Percentiles rank a stretch among this genome's conserved stretches.
These are phyloP conservation scores for Ginglymostoma cirratum DNA, from an alignment of 2,113 vertebrate species.

Conservation along the genomic window DNA sequence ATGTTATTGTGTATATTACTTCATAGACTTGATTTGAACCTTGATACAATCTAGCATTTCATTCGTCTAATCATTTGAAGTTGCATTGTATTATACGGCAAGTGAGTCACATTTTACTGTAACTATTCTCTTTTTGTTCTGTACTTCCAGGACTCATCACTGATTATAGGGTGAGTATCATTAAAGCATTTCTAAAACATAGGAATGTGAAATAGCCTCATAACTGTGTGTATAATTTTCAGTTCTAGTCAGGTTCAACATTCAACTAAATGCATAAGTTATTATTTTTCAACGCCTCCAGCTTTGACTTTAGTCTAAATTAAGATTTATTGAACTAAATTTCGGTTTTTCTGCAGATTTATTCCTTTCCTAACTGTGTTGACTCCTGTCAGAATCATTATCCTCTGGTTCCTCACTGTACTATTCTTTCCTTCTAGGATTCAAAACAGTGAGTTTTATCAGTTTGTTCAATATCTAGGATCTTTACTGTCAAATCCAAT, in stretches of 20 bases:
- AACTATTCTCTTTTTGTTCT: conserved; percentile 40
- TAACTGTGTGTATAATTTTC: background rate
- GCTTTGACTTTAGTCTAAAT: background rate
- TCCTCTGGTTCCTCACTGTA: background rate
- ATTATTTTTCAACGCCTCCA: background rate
- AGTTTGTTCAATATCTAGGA: background rate
- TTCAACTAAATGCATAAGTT: background rate
- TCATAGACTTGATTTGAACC: background rate
- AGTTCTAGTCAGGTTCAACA: background rate
- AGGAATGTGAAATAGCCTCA: background rate
- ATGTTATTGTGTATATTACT: background rate
- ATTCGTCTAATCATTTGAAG: background rate
- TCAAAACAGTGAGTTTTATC: background rate
- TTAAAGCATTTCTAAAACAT: background rate
- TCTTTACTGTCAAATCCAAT: background rate
- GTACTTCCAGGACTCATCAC: conserved; percentile 75
- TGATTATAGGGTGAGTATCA: conserved; percentile 83
- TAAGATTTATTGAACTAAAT: background rate
- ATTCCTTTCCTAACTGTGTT: background rate
- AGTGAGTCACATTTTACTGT: background rate
- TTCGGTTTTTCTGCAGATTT: background rate
- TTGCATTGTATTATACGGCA: background rate
- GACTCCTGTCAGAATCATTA: background rate
- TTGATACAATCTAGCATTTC: too few relatives aligned
- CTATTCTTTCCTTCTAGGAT: background rate